These are phyloP conservation scores for Python bivittatus DNA, from an alignment of 2,113 vertebrate species.

Conservation along the genomic window DNA sequence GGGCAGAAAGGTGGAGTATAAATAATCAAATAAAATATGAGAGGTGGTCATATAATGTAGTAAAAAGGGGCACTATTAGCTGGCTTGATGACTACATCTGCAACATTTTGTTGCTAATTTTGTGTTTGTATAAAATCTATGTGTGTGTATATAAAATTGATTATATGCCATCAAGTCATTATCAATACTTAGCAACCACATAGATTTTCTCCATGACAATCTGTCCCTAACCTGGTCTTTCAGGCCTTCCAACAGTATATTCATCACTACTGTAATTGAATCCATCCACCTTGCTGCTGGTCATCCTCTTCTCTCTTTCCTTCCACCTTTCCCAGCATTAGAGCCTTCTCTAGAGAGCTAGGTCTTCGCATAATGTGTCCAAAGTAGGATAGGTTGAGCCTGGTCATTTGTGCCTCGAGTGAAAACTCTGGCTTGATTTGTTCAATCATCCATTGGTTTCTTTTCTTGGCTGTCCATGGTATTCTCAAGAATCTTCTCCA, in stretches of 20 bases:
- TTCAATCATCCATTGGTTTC: too few relatives aligned
- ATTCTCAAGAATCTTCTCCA: too few relatives aligned
- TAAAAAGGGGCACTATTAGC: background rate
- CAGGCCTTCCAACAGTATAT: background rate
- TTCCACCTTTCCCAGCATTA: too few relatives aligned
- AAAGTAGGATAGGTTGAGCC: too few relatives aligned
- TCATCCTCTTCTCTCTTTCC: background rate
- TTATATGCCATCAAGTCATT: background rate
- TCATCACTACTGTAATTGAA: background rate
- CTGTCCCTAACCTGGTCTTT: background rate
- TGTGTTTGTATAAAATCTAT: background rate
- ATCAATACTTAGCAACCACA: background rate
- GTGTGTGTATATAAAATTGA: background rate
- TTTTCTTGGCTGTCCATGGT: too few relatives aligned
- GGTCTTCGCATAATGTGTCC: too few relatives aligned
- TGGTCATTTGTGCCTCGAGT: too few relatives aligned
- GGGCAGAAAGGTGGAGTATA: background rate
- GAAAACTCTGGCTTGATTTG: too few relatives aligned
- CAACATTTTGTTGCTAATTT: background rate
- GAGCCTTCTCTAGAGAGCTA: too few relatives aligned
- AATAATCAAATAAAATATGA: background rate
- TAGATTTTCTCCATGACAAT: background rate
- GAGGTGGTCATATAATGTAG: background rate
- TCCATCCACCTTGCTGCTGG: background rate
- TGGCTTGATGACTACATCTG: background rate